Base-by-base conservation (phyloP, 2,888 invertebrate genomes). In the Mycogona germanica region DNA sequence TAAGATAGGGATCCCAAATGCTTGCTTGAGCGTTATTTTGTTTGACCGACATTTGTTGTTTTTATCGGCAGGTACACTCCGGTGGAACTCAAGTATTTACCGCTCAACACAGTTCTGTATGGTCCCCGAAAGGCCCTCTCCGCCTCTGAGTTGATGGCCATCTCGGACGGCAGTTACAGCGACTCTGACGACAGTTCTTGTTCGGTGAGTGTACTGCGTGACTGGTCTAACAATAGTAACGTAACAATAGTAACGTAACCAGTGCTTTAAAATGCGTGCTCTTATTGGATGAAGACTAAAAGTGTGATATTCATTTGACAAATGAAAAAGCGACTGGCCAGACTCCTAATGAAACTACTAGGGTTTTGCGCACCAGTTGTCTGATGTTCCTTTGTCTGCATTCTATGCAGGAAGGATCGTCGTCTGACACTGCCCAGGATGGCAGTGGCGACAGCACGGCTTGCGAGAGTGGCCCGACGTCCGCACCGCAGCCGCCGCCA, bases 11-110 rank as follows among this genome's bases (percentile, higher is more conserved):
- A n/a, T n/a, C n/a, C n/a, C n/a, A n/a, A n/a, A n/a, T n/a, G n/a
- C n/a, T 23, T 12, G 3, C 19, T 7, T 12, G 19, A 3, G 17
- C 41, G 37, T 37, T 45, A 28, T 17, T n/a, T n/a, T n/a, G n/a
- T n/a, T n/a, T n/a, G n/a, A n/a, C n/a, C n/a, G n/a, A n/a, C n/a
- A n/a, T 38, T 55, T 51, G 53, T 29, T 47, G 21, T 38, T 12
- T 53, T 50, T 19, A 54, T 54, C 62, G 64, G 7, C 62, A 75
- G 75, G 55, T 95, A 88, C 68, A 81, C 85, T 2, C 75, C 88
- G 5, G 78, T 82, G 14, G 91, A 96, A 70, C 74, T 97, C 55
- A 85, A 87, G 66, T 88, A 87, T 67, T 82, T 93, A 72, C 98
- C 98, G 1, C 68, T 98, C 48, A 93, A 89, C 69, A 93, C 96